These are phyloP conservation scores for Drosophila busckii DNA, from an alignment of 1,140 invertebrate species.

Conservation along the genomic window DNA sequence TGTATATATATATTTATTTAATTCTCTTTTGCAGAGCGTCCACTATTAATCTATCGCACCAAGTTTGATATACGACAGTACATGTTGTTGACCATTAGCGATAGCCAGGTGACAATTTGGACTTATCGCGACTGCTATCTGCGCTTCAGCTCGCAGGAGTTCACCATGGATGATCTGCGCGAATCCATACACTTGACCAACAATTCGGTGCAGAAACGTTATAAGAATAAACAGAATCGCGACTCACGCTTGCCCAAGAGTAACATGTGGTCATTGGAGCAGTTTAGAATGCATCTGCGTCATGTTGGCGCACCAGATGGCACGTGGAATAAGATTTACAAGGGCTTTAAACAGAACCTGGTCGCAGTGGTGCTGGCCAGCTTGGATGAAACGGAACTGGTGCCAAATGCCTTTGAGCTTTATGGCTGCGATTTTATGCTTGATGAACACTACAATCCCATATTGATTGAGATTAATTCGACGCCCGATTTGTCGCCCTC, in stretches of 20 bases:
- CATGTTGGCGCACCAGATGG: slow-evolving; percentile 73
- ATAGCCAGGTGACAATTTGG: slow-evolving; percentile 90
- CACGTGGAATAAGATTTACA: slow-evolving; percentile 87
- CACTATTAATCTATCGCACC: slow-evolving; percentile 90
- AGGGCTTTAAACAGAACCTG: slow-evolving; percentile 91
- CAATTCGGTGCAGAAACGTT: slow-evolving; percentile 93
- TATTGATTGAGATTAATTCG: slow-evolving; percentile 96
- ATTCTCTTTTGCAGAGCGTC: slow-evolving; percentile 83
- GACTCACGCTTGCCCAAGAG: slow-evolving; percentile 85
- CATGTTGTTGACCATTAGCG: slow-evolving; percentile 91
- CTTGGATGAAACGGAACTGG: slow-evolving; percentile 88
- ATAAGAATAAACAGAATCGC: slow-evolving; percentile 83
- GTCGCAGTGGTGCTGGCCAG: slow-evolving; percentile 87
- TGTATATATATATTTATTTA: not conserved
- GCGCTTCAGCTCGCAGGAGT: slow-evolving; percentile 93
- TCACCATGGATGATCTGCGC: slow-evolving; percentile 89
- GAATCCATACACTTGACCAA: slow-evolving; percentile 95
- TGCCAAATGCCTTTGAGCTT: slow-evolving; percentile 91
- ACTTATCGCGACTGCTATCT: slow-evolving; percentile 93
- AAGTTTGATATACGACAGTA: slow-evolving; percentile 96
- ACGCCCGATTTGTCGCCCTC: slow-evolving; percentile 91
- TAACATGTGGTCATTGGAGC: slow-evolving; percentile 92
- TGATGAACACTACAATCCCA: slow-evolving; percentile 91
- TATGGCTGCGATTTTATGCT: slow-evolving; percentile 96
- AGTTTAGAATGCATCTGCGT: slow-evolving; percentile 85